Evolutionary conservation across 2,113 vertebrate genomes (phyloP).

Genomic region (Fulmarus glacialis): DNA sequence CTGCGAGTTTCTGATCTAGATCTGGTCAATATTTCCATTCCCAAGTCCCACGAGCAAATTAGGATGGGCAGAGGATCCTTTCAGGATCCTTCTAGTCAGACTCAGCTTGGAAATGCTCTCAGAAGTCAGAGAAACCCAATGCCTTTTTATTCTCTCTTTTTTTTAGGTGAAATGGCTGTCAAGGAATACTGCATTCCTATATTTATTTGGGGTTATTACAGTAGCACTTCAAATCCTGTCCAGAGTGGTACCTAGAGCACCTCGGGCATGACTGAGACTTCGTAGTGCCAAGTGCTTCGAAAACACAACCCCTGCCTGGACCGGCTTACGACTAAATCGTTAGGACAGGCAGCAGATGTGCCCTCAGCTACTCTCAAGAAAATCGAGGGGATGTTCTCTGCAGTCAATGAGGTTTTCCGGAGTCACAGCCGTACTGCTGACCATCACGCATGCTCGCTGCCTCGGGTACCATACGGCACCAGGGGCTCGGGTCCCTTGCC

Average conservation of each 20-base stretch:
- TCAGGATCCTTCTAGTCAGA: not conserved
- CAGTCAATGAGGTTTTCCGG: not conserved
- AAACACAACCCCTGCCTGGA: not conserved
- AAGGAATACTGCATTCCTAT: not conserved
- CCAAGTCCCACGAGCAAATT: not conserved
- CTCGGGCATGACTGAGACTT: not conserved
- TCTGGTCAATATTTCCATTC: not conserved
- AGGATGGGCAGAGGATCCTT: not conserved
- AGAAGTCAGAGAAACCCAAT: not conserved
- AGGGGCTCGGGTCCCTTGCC: not conserved
- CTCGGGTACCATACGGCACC: rapidly evolving
- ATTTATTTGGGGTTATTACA: not conserved
- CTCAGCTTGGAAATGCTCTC: not conserved
- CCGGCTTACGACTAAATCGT: rapidly evolving
- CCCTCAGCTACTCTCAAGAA: not conserved
- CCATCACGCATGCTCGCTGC: rapidly evolving
- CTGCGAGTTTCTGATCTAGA: not conserved
- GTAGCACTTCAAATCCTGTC: not conserved
- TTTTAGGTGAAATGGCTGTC: not conserved
- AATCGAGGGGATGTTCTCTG: not conserved
- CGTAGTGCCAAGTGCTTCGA: not conserved
- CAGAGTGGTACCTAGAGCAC: not conserved
- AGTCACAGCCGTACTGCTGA: not conserved
- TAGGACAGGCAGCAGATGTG: not conserved
- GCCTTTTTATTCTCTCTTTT: not conserved